phyloP scores from a whole-genome alignment of 2,113 vertebrate genomes.

The Arvicanthis niloticus region DNA sequence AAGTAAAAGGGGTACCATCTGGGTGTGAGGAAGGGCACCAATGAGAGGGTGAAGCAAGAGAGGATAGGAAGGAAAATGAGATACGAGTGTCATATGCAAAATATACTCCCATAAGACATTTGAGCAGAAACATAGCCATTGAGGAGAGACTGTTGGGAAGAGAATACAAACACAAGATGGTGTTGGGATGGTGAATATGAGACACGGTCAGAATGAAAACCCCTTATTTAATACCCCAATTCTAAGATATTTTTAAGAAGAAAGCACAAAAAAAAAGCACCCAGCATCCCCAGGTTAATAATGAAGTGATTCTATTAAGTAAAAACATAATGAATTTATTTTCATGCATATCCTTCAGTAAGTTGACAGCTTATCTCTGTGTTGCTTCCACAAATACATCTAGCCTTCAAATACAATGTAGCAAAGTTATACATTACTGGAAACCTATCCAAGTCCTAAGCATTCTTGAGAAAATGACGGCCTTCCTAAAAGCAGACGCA shows the following conservation, averaged over 20 bases:
- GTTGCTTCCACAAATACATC: background rate
- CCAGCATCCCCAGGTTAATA: background rate
- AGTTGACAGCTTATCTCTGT: background rate
- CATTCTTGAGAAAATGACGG: constrained; percentile 31
- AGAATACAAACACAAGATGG: background rate
- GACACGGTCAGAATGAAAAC: background rate
- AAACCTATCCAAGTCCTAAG: background rate
- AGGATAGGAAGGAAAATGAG: background rate
- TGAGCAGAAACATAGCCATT: background rate
- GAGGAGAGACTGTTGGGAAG: no score
- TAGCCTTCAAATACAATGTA: background rate
- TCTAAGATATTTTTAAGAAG: background rate
- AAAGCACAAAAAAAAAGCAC: background rate
- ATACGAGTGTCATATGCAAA: background rate
- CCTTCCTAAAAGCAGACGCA: background rate
- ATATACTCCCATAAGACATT: background rate
- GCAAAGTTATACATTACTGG: background rate
- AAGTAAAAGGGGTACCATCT: background rate
- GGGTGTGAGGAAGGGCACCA: background rate
- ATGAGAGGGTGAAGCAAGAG: background rate
- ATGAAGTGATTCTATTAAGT: background rate
- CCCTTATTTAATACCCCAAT: background rate
- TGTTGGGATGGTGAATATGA: background rate
- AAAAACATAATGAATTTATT: constrained; percentile 1
- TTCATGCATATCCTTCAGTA: background rate